Base-by-base conservation (phyloP, 2,113 vertebrate genomes). In the Propithecus coquereli region DNA sequence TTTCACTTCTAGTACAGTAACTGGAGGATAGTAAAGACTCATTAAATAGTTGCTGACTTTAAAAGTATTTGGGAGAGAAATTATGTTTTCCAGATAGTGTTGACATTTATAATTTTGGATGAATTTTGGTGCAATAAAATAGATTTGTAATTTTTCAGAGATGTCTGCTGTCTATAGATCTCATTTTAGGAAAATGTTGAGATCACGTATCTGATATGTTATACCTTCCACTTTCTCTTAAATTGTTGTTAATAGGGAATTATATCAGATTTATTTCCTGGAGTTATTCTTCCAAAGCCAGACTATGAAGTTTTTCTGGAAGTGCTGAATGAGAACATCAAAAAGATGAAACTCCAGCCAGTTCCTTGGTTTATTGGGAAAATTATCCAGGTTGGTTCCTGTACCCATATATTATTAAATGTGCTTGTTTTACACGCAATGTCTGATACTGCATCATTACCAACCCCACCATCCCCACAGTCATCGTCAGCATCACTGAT, bases 351-450 rank as follows among this genome's bases (percentile, higher is more conserved):
- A 80, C 99, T 99, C 77, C 99, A 99, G 71, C 98, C 99, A 25
- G 99, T 99, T 25, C 99, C 99, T 0, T 99, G 99, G 99, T 99
- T 99, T 97, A 99, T 99, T 95, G 98, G 98, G 52, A 99, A 99
- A 98, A 99, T 99, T 92, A 99, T 99, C 97, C 99, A 99, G 99
- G 99, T 99, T 97, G 85, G 97, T 85, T 96, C 88, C 82, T 93
- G 52, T 14, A 40, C 27, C 40, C 50, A 2, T 63, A 30, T 61
- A 54, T 54, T 54, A 18, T 54, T 54, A 47, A 65, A 50, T 91
- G 37, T 30, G 14, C 25, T 50, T 71, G 23, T 81, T 65, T 43
- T 61, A 63, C 40, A 30, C 47, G 11, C 13, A 12, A 25, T 70
- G 18, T 14, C 34, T 59, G 27, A 37, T 71, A 25, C 45, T 47